Evolutionary conservation across 2,113 vertebrate species (phyloP), one percentile per base, ranked within the genome.

Genomic region (Colaptes auratus): DNA sequence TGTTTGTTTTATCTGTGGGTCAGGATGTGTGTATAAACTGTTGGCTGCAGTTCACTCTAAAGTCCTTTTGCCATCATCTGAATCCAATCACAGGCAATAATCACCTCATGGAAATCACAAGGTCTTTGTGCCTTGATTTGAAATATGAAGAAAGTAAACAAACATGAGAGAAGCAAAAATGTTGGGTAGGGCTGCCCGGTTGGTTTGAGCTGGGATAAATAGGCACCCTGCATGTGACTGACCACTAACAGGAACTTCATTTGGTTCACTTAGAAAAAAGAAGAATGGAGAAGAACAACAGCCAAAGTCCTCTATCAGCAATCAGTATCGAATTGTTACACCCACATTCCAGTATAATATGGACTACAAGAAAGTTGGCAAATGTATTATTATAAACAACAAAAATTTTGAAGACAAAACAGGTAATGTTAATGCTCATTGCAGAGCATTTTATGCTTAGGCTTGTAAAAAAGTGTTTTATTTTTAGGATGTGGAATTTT

Each of bases 371-470:
- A 98, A 97, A 61, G 92, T 99, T 96, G 99, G 99, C 52, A 99
- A 98, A 97, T 99, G 99, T 82, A 98, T 99, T 97, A 99, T 99
- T 94, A 99, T 99, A 97, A 99, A 99, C 97, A 99, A 99, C 97
- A 99, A 99, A 97, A 99, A 99, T 98, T 99, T 99, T 94, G 97
- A 98, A 89, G 93, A 95, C 72, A 95, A 90, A 53, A 99, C 99
- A 97, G 98, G 99, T 99, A 97, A 46, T 74, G 21, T 44, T 63
- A 36, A 31, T 46, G 30, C 12, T 63, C 36, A 6, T 79, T 74
- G 48, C 10, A 70, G 52, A 69, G 10, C 6, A 23, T 63, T 52
- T 73, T 55, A 5, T 15, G 7, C 50, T 24, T 52, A 52, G 50
- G 50, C 50, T 52, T 52, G 50, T 52, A 24, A 52, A 52, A n/a